phyloP scores from a whole-genome alignment of 2,888 invertebrate genomes.

The Torymus aiolomorphi region DNA sequence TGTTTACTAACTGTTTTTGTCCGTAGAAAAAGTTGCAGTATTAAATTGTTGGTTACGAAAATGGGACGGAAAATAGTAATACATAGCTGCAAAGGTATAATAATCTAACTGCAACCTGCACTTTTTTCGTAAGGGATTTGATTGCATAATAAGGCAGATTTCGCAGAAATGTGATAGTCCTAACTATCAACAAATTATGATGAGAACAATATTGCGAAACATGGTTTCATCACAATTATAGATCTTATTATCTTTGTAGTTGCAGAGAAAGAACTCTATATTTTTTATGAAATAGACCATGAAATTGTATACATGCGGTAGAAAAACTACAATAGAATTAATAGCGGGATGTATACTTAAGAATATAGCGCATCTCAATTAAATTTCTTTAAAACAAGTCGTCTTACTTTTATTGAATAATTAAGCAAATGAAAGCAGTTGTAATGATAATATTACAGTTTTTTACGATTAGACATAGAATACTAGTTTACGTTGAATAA shows the following conservation, averaged over 20 bases:
- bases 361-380: too few relatives aligned
- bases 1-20: background rate
- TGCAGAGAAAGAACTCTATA: too few relatives aligned
- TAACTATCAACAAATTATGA: slow-evolving; percentile 23
- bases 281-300: too few relatives aligned
- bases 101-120: slow-evolving; percentile 16
- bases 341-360: too few relatives aligned
- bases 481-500: too few relatives aligned
- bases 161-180: background rate
- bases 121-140: slow-evolving; percentile 17
- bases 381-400: too few relatives aligned
- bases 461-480: too few relatives aligned
- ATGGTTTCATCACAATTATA: background rate
- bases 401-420: too few relatives aligned
- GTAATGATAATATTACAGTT: too few relatives aligned
- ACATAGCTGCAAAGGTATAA: background rate
- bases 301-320: too few relatives aligned
- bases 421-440: too few relatives aligned
- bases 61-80: background rate
- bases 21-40: slow-evolving; percentile 1
- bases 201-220: slow-evolving; percentile 16
- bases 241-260: background rate
- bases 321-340: too few relatives aligned
- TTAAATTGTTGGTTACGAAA: slow-evolving; percentile 28
- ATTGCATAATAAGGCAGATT: slow-evolving; percentile 7